Percentiles rank a stretch among this genome's conserved stretches.
Evolutionary conservation across 1,140 invertebrate species (phyloP).

Genomic region (Saxidomus purpurata): DNA sequence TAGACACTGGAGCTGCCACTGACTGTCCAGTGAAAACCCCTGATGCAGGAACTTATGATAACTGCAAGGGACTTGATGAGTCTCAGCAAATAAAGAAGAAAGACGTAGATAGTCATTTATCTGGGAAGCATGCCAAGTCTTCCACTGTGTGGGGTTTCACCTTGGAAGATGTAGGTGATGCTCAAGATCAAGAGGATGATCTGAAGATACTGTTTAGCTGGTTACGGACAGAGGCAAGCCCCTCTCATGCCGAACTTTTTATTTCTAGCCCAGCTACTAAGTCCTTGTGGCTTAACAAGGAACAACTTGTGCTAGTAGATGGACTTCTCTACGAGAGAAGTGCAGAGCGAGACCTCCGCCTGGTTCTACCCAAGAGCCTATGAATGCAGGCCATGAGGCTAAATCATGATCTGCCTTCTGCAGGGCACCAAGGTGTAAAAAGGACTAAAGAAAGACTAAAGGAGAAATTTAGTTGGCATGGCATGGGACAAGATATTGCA

Average conservation of each 20-base stretch:
- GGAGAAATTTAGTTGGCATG: constrained; percentile 34
- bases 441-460: constrained; percentile 31
- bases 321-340: background rate
- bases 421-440: constrained; percentile 32
- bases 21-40: too few species aligned
- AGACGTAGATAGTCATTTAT: too few species aligned
- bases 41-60: too few species aligned
- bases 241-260: background rate
- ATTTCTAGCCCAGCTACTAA: background rate
- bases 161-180: background rate
- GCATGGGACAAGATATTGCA: constrained; percentile 6
- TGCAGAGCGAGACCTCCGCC: background rate
- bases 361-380: background rate
- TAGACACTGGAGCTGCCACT: too few species aligned
- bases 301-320: background rate
- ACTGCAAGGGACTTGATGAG: too few species aligned
- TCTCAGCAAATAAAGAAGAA: too few species aligned
- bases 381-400: background rate
- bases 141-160: background rate
- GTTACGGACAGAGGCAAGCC: background rate
- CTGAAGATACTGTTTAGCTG: background rate
- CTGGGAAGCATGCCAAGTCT: too few species aligned
- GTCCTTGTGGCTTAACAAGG: constrained; percentile 1
- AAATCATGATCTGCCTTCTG: background rate
- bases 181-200: background rate